Percentiles rank a stretch among this genome's conserved stretches.
Conservation (phyloP, 2,888 invertebrate genomes). For the Chrysolina oricalcia region DNA sequence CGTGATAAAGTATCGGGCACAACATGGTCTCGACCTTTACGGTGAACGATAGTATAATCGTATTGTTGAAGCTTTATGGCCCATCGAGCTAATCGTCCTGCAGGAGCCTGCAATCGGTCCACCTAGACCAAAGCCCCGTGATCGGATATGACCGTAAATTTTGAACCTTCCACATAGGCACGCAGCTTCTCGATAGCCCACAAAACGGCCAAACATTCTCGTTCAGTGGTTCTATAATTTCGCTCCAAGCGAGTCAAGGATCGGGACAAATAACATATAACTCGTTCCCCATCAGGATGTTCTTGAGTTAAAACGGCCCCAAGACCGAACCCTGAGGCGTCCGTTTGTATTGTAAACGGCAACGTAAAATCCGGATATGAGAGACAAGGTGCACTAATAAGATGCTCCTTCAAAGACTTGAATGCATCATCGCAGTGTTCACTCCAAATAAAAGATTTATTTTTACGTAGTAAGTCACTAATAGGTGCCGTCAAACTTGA, state of each 20-base stretch:
- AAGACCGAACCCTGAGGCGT: constrained; percentile 3
- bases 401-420: constrained; percentile 10
- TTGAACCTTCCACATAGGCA: not conserved
- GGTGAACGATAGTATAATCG: constrained; percentile 23
- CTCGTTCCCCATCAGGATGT: constrained; percentile 12
- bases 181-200: not conserved
- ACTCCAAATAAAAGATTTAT: constrained; percentile 7
- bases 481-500: not conserved
- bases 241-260: not conserved
- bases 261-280: constrained; percentile 9
- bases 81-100: constrained; percentile 25
- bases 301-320: not conserved
- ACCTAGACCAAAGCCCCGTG: not conserved
- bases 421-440: not conserved
- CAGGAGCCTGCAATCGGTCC: not conserved
- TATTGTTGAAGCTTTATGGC: constrained; percentile 17
- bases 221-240: not conserved
- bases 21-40: constrained; percentile 46
- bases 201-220: constrained; percentile 21
- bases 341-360: constrained; percentile 13
- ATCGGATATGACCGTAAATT: constrained; percentile 16
- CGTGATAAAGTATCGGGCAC: constrained; percentile 48
- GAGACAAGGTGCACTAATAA: not conserved
- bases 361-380: constrained; percentile 10
- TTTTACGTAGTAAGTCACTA: not conserved